phyloP scores from a whole-genome alignment of 2,113 vertebrate species.

The Eurystomus gularis region DNA sequence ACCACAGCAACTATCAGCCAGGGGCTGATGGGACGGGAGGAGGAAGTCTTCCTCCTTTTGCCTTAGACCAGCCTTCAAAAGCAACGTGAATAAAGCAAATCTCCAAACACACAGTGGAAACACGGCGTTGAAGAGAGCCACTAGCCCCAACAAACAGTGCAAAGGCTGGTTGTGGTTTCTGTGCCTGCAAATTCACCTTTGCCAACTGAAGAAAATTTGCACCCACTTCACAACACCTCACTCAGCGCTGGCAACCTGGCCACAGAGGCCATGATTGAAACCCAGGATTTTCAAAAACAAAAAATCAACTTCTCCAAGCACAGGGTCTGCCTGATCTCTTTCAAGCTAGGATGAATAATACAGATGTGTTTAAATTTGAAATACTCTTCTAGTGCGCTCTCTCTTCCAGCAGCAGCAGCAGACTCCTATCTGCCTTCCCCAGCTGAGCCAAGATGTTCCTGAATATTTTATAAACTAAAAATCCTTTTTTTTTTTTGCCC shows the following conservation, averaged over 20 bases:
- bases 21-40: background rate
- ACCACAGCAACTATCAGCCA: background rate
- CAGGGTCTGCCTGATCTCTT: background rate
- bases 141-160: background rate
- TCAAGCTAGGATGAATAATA: slow-evolving; percentile 33
- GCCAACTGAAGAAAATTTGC: background rate
- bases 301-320: background rate
- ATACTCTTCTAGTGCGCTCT: background rate
- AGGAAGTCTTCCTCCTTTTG: background rate
- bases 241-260: background rate
- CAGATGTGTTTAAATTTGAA: slow-evolving; percentile 29
- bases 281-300: background rate
- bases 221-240: background rate
- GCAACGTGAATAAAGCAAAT: background rate
- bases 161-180: background rate
- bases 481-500: slow-evolving; percentile 30
- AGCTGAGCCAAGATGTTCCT: slow-evolving; percentile 25
- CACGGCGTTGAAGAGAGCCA: background rate
- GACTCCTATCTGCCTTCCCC: background rate
- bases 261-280: background rate
- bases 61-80: background rate
- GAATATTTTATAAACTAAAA: slow-evolving; percentile 56
- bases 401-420: background rate
- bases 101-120: background rate
- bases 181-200: background rate